Conservation (phyloP, 2,888 invertebrate species). For the Drosophila anomelani region DNA sequence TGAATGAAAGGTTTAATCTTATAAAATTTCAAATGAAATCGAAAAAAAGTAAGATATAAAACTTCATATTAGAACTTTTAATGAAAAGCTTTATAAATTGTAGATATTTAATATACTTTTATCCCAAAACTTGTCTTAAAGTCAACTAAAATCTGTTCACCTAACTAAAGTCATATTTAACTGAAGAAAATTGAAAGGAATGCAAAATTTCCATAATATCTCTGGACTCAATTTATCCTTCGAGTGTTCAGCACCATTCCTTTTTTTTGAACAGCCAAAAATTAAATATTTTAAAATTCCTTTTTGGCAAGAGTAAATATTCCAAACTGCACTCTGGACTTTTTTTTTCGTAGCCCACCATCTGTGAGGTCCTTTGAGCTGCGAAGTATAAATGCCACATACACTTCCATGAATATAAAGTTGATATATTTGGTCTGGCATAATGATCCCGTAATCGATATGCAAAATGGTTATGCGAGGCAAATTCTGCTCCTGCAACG, state of each 20-base stretch:
- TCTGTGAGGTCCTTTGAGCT: conserved; percentile 2
- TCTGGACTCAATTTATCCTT: background rate
- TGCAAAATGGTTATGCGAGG: conserved; percentile 68
- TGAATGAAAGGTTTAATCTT: background rate
- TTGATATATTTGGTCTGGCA: conserved; percentile 50
- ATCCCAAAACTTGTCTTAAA: background rate
- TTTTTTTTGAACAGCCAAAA: background rate
- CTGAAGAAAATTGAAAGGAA: background rate
- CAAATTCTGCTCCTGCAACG: conserved; percentile 44
- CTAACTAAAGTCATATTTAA: background rate
- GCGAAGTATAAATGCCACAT: conserved; percentile 7
- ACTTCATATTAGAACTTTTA: no score
- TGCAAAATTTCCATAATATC: background rate
- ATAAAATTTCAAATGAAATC: background rate
- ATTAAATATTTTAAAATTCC: conserved; percentile 1
- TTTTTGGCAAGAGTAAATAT: conserved; percentile 1
- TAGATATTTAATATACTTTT: no score
- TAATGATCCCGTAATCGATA: conserved; percentile 59
- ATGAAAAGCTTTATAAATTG: no score
- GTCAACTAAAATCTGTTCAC: background rate
- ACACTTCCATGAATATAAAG: conserved; percentile 66
- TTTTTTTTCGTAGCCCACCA: background rate
- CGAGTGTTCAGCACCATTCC: background rate
- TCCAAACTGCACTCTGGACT: background rate
- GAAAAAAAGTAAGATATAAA: background rate